Conservation (phyloP, 37 sponge, comb jelly and placozoan species). For the Cliona cf. orientalis region DNA sequence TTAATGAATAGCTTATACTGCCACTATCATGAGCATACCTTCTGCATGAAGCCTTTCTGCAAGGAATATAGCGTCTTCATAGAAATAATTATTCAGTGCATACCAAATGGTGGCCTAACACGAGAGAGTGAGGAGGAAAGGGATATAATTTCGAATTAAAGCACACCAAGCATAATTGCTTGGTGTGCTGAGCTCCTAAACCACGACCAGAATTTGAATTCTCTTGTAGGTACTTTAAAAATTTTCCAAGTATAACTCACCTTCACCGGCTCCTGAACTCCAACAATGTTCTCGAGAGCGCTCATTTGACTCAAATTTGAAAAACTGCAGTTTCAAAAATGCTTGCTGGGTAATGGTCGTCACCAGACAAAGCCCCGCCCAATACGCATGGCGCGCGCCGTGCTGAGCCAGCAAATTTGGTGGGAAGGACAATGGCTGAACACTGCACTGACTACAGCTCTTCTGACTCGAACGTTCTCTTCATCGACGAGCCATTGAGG, state of each 20-base stretch:
- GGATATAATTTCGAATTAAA: background rate
- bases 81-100: conserved; percentile 76
- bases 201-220: too few species aligned
- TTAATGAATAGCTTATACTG: background rate
- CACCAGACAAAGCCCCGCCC: background rate
- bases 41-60: conserved; percentile 94
- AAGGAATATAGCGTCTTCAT: conserved; percentile 88
- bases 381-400: background rate
- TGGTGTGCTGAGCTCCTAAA: too few species aligned
- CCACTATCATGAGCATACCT: conserved; percentile 24
- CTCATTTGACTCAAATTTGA: too few species aligned
- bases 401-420: background rate
- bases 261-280: conserved; percentile 41
- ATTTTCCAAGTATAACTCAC: conserved; percentile 27
- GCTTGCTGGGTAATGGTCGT: too few species aligned
- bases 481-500: conserved; percentile 22
- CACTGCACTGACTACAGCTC: too few species aligned
- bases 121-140: background rate
- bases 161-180: too few species aligned
- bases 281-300: too few species aligned
- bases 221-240: too few species aligned
- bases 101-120: conserved; percentile 87
- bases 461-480: conserved; percentile 26
- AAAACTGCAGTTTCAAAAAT: too few species aligned
- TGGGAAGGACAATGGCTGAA: background rate